Evolutionary conservation across 2,888 invertebrate species (phyloP), one percentile per base, ranked within the genome.

Genomic region (Dryomyza anilis): DNA sequence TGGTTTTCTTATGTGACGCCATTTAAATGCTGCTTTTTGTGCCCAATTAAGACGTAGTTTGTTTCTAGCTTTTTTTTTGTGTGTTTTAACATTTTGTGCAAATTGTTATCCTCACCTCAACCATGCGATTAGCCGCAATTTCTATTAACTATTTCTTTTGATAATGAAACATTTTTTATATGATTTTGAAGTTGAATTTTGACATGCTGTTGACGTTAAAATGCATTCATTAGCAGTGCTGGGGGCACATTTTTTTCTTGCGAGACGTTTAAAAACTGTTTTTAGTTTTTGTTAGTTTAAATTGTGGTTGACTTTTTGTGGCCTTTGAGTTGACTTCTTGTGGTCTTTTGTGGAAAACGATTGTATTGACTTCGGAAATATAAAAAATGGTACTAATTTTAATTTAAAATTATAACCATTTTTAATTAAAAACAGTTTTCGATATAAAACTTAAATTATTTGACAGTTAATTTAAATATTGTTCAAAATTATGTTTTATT

Each of bases 1-100:
- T 36, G 33, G 55, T 19, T 50, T 21, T 50, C 36, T 30, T 29
- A 58, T n/a, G n/a, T n/a, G 46, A 58, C 58, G 58, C 21, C 45
- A 45, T 58, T 58, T 58, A 58, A 58, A 46, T 43, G 58, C 29
- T 27, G 27, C 27, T 23, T 58, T 58, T 58, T 58, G 45, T 46
- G 45, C 29, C 58, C 58, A 58, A 58, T 58, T 58, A 58, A 58
- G 30, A 45, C 21, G 46, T 46, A 29, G 58, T 29, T 58, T 33
- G 36, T 19, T 55, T 55, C 36, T 33, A 21, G 4, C 36, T 21
- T 19, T 36, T 55, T 55, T 33, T 27, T n/a, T n/a, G n/a, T n/a
- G n/a, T n/a, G 12, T 7, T 5, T 43, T 43, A 16, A 14, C 16
- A 43, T 16, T 43, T 43, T 43, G 43, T 43, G 43, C 43, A 43